Evolutionary conservation across 2,797 vertebrate genomes (phyloP).

Genomic region (Clarias laeviceps): DNA sequence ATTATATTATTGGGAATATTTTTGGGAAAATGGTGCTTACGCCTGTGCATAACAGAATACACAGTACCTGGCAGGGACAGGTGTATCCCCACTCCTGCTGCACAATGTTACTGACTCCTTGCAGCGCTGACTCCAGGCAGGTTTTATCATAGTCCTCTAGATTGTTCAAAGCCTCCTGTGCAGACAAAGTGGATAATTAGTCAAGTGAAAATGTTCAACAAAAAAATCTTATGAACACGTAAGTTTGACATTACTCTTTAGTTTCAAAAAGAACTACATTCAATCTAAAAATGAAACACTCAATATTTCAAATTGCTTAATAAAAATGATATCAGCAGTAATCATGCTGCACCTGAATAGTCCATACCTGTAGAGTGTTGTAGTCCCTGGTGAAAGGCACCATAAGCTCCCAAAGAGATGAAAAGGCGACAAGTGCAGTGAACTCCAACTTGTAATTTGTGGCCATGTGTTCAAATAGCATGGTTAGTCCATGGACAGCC

Average conservation of each 20-base stretch:
- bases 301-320: not conserved
- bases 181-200: slow-evolving; percentile 1
- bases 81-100: slow-evolving; percentile 96
- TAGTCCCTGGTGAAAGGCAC: slow-evolving; percentile 98
- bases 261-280: not conserved
- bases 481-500: slow-evolving; percentile 92
- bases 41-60: not conserved
- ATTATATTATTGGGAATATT: not conserved
- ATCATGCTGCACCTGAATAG: not conserved
- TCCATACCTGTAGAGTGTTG: slow-evolving; percentile 89
- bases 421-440: slow-evolving; percentile 91
- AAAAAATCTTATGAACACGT: not conserved
- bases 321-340: not conserved
- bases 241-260: not conserved
- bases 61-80: slow-evolving; percentile 93
- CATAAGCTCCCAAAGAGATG: slow-evolving; percentile 93
- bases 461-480: slow-evolving; percentile 98
- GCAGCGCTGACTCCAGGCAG: slow-evolving; percentile 88
- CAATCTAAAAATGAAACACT: not conserved
- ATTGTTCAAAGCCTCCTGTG: slow-evolving; percentile 91
- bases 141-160: slow-evolving; percentile 99
- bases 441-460: slow-evolving; percentile 97
- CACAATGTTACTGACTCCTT: slow-evolving; percentile 91
- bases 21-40: not conserved
- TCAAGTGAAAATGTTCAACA: not conserved